Conservation (phyloP, 2,797 vertebrate genomes). For the Lemur catta region DNA sequence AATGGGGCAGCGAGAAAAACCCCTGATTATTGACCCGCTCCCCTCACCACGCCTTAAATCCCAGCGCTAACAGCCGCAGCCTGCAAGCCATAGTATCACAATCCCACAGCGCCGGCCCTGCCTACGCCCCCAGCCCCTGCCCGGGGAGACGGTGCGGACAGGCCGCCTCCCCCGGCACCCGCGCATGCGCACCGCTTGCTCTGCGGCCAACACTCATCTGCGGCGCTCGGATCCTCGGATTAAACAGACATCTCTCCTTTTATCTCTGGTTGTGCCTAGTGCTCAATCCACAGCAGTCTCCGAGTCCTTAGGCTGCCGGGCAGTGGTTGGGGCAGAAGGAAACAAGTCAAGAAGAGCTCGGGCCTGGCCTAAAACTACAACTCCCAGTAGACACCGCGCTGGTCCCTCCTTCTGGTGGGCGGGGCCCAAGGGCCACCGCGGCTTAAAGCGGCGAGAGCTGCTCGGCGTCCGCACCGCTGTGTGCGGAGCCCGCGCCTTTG, state of each 20-base stretch:
- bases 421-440: rapidly evolving
- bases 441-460: conserved; percentile 69
- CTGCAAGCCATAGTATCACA: neutral
- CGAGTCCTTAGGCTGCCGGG: neutral
- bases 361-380: conserved; percentile 32
- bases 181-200: neutral
- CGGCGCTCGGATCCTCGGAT: rapidly evolving
- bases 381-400: neutral
- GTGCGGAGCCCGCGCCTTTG: rapidly evolving
- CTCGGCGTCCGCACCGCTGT: rapidly evolving
- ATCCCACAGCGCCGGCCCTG: neutral
- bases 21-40: neutral
- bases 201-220: neutral
- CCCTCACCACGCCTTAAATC: neutral
- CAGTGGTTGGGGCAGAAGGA: rapidly evolving
- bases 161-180: rapidly evolving
- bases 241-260: neutral
- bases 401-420: neutral
- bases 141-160: rapidly evolving
- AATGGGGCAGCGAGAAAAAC: neutral
- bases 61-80: neutral
- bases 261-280: neutral
- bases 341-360: rapidly evolving
- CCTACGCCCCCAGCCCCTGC: rapidly evolving
- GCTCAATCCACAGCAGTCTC: neutral